A percentile compares a stretch with the other conserved stretches of the same genome.
phyloP scores from a whole-genome alignment of 2,888 invertebrate genomes.

The Conus canariensis region DNA sequence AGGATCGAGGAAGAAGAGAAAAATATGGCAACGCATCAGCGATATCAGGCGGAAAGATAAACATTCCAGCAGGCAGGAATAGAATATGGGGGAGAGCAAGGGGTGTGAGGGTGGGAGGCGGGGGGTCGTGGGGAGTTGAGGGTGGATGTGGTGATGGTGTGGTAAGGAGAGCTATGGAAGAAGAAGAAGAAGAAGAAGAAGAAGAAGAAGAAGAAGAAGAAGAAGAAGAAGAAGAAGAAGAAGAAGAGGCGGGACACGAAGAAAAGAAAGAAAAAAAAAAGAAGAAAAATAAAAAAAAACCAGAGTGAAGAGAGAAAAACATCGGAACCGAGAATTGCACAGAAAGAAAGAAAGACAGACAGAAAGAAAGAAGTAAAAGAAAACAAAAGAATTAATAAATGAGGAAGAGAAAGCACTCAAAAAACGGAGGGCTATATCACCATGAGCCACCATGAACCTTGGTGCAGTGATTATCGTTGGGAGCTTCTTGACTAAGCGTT shows the following conservation, averaged over 20 bases:
- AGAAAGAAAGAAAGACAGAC: not conserved
- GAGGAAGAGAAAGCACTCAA: not conserved
- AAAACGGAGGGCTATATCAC: not conserved
- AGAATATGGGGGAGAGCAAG: too few relatives aligned
- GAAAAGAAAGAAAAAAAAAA: not conserved
- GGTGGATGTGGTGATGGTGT: too few relatives aligned
- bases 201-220: not conserved
- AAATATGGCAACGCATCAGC: not conserved
- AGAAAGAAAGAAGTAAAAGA: not conserved
- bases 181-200: not conserved
- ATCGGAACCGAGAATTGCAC: too few relatives aligned
- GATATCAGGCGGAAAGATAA: too few relatives aligned
- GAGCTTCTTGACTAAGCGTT: too few relatives aligned
- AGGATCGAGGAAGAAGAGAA: not conserved
- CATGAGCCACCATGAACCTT: too few relatives aligned
- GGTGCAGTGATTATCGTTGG: too few relatives aligned
- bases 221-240: not conserved
- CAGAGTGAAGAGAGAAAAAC: not conserved
- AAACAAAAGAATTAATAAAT: not conserved
- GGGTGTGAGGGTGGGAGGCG: too few relatives aligned
- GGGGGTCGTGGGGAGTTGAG: too few relatives aligned
- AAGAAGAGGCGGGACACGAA: too few relatives aligned
- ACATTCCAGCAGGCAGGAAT: too few relatives aligned
- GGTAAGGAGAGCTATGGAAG: not conserved
- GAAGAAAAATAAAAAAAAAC: not conserved